Conservation (phyloP, 1,140 invertebrate species). For the Battus philenor region DNA sequence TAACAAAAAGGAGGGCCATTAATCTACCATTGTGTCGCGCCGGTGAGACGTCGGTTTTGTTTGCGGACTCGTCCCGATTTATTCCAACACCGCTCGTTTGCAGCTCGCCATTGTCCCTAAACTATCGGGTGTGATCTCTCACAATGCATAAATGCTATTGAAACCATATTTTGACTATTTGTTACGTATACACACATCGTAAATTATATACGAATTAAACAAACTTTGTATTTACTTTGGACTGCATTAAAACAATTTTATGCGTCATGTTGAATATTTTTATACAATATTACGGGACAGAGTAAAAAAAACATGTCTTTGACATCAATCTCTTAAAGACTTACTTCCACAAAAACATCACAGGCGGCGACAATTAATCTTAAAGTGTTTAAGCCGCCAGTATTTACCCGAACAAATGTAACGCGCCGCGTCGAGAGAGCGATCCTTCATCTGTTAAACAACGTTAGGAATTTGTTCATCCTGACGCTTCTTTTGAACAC, state of each 20-base stretch:
- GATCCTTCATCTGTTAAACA: constrained; percentile 45
- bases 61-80: constrained; percentile 61
- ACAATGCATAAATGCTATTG: constrained; percentile 57
- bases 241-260: too few relatives aligned
- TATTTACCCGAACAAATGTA: constrained; percentile 19
- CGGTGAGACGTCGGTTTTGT: constrained; percentile 58
- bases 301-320: too few relatives aligned
- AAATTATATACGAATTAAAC: constrained; percentile 33
- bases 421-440: constrained; percentile 41
- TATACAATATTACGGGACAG: too few relatives aligned
- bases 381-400: constrained; percentile 10
- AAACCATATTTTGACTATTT: constrained; percentile 54
- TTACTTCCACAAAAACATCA: too few relatives aligned
- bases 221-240: neutral
- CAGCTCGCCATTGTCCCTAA: constrained; percentile 54
- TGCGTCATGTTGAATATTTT: too few relatives aligned
- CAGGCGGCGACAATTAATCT: constrained; percentile 14
- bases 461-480: constrained; percentile 44
- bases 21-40: constrained; percentile 67
- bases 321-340: too few relatives aligned
- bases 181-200: constrained; percentile 62
- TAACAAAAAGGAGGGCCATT: constrained; percentile 66
- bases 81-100: constrained; percentile 54
- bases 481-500: constrained; percentile 41
- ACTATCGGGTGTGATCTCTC: constrained; percentile 64